Percentiles rank a stretch among this genome's conserved stretches.
phyloP scores from a whole-genome alignment of 2,797 vertebrate genomes.

The Coendou prehensilis region DNA sequence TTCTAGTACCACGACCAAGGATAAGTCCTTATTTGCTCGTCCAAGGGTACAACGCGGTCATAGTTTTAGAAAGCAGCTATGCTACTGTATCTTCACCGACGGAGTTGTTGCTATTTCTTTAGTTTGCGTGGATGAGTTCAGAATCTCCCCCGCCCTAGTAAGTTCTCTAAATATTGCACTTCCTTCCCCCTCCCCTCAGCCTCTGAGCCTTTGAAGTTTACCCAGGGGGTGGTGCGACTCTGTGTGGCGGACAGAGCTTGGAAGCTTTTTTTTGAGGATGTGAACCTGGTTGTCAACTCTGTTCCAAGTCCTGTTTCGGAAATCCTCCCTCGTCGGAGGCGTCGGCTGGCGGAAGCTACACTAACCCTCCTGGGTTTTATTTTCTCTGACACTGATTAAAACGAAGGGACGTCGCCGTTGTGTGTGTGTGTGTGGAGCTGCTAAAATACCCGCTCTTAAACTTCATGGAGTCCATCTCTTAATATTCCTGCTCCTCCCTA shows the following conservation, averaged over 20 bases:
- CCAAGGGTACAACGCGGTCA: not conserved
- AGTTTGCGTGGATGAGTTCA: constrained; percentile 56
- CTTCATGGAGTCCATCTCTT: constrained; percentile 61
- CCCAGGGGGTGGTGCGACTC: constrained; percentile 67
- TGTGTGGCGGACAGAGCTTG: constrained; percentile 23
- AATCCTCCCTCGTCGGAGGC: constrained; percentile 52
- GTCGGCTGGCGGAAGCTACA: constrained; percentile 38
- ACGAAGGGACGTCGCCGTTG: not conserved
- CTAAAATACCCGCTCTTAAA: constrained; percentile 49
- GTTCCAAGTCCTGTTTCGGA: constrained; percentile 67
- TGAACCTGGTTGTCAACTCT: constrained; percentile 73
- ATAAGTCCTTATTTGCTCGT: constrained; percentile 33
- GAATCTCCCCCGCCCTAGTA: constrained; percentile 60
- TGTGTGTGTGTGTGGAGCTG: not conserved
- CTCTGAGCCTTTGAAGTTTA: constrained; percentile 78
- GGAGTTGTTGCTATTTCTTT: not conserved
- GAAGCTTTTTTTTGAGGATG: constrained; percentile 72
- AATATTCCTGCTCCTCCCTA: constrained; percentile 7
- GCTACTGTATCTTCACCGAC: not conserved
- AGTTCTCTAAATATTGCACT: constrained; percentile 82
- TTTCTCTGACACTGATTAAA: constrained; percentile 17
- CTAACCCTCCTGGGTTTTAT: constrained; percentile 11
- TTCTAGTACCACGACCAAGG: not conserved
- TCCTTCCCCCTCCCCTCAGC: constrained; percentile 75
- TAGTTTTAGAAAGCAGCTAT: constrained; percentile 65